Conservation (phyloP, 2,797 vertebrate genomes). For the Chromis chromis region DNA sequence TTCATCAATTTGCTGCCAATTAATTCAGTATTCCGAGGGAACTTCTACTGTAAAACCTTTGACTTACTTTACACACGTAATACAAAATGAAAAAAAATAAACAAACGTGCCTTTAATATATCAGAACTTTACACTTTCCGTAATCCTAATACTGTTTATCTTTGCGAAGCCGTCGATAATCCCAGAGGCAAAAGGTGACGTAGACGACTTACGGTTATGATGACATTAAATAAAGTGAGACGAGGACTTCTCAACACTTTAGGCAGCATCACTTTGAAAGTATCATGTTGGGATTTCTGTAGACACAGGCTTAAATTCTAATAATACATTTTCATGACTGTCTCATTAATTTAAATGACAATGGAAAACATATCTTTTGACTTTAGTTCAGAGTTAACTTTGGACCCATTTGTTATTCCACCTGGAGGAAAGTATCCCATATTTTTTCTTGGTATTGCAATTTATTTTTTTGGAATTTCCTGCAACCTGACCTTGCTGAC, state of each 20-base stretch:
- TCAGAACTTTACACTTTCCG: not conserved
- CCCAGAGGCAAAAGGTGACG: constrained; percentile 44
- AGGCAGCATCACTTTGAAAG: not conserved
- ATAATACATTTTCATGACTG: not conserved
- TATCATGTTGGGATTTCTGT: constrained; percentile 9
- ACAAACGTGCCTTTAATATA: too few species aligned
- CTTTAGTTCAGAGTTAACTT: constrained; percentile 64
- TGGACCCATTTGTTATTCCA: constrained; percentile 77
- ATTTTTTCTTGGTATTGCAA: constrained; percentile 72
- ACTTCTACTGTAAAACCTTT: too few species aligned
- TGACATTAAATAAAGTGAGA: constrained; percentile 28
- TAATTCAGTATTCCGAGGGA: too few species aligned
- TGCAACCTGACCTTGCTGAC: constrained; percentile 80
- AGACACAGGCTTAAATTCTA: not conserved
- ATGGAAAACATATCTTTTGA: constrained; percentile 77
- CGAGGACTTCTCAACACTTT: not conserved
- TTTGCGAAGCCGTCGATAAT: not conserved
- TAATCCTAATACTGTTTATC: not conserved
- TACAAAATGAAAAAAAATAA: too few species aligned
- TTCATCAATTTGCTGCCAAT: too few species aligned
- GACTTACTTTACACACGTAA: too few species aligned
- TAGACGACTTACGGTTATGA: not conserved
- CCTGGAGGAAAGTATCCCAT: constrained; percentile 76
- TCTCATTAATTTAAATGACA: not conserved
- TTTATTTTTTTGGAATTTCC: constrained; percentile 74